Evolutionary conservation across 2,797 vertebrate species (phyloP), one percentile per base, ranked within the genome.

Genomic region (Ceryle rudis): DNA sequence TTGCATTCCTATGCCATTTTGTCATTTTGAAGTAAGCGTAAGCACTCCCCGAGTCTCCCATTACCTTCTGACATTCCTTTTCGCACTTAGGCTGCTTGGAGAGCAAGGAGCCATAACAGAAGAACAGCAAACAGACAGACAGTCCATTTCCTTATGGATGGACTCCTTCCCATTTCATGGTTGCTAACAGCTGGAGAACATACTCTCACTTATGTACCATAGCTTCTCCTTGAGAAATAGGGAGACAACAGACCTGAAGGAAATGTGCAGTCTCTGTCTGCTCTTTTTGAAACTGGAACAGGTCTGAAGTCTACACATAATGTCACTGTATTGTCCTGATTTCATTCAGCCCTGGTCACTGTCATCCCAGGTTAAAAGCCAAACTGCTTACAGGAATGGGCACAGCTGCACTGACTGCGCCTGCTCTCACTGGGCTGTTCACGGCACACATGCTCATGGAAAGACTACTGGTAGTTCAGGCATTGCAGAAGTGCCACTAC

Each of bases 371-470:
- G 22, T 29, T 46, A 55, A 72, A 87, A 88, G 22, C 41, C 85
- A 80, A 49, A 21, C 10, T 55, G 17, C 29, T 71, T 22, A 14
- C 22, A 44, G 46, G 46, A 67, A 31, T 0, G 0, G 8, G 12
- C 2, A 35, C 21, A 29, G 65, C 51, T 64, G 26, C 33, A 21
- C 4, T 14, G 28, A 8, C 37, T 31, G 42, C 0, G 1, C 22
- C 66, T 66, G 69, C 54, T 44, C 64, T 41, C 0, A 0, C 64
- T 23, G 11, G 28, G 25, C 57, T 60, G 35, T 26, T 39, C 0
- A 0, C 5, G 13, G 31, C 64, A 72, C 10, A 1, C 0, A 0
- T 39, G 51, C 35, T 31, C 47, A 49, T 2, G 5, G 61, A n/a
- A 81, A 60, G 28, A 13, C 44, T 5, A 2, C 62, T 71, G 89